phyloP scores from a whole-genome alignment of 2,113 vertebrate genomes.

The Pluvianellus socialis region DNA sequence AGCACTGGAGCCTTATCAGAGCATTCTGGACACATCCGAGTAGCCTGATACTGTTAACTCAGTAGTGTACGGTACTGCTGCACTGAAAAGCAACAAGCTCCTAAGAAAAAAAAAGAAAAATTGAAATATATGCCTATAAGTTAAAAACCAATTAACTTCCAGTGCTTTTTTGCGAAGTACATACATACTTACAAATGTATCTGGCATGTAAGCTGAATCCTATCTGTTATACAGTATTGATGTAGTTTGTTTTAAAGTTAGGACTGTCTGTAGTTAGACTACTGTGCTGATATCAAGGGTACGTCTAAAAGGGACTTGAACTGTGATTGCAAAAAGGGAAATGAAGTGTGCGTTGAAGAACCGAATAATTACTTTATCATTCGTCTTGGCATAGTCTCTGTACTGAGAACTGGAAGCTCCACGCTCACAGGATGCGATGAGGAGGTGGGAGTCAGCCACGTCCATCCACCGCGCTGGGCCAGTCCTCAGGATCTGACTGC shows the following conservation, averaged over 20 bases:
- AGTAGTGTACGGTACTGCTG: neutral
- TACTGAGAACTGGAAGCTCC: neutral
- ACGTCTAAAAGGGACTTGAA: conserved; percentile 40
- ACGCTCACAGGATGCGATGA: neutral
- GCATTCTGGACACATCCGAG: neutral
- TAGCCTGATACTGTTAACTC: neutral
- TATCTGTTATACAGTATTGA: conserved; percentile 23
- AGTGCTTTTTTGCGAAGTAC: conserved; percentile 32
- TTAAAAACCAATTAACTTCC: conserved; percentile 16
- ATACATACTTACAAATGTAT: conserved; percentile 7
- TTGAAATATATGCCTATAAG: neutral
- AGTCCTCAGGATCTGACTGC: neutral
- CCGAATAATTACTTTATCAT: neutral
- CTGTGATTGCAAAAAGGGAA: conserved; percentile 45
- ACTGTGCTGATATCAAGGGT: conserved; percentile 28
- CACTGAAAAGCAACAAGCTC: conserved; percentile 11
- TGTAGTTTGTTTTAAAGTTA: conserved; percentile 46
- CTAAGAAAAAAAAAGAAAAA: neutral
- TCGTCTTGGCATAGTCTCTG: neutral
- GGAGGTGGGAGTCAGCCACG: neutral
- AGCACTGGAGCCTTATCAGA: neutral
- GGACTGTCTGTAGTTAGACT: conserved; percentile 15
- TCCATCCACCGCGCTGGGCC: neutral
- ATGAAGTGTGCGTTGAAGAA: conserved; percentile 24
- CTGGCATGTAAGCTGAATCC: neutral